A percentile compares a stretch with the other conserved stretches of the same genome.
Conservation (phyloP, 1,140 invertebrate genomes). For the Yoshiicerus persimilis region DNA sequence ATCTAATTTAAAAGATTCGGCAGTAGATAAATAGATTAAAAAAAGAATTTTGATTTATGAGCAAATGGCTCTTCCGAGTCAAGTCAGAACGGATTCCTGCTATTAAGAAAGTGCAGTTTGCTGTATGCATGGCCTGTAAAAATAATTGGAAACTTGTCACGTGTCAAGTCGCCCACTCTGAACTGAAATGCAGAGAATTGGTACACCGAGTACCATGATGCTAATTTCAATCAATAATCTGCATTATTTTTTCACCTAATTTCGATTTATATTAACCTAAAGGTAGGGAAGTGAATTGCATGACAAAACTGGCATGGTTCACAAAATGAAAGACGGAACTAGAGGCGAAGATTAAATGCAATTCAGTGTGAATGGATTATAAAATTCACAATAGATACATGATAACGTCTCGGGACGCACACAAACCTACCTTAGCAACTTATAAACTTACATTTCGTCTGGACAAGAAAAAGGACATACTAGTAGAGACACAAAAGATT, state of each 20-base stretch:
- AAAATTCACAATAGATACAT: no score
- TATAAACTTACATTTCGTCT: background rate
- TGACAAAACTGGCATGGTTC: background rate
- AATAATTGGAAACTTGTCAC: background rate
- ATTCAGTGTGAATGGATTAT: no score
- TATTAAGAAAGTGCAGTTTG: background rate
- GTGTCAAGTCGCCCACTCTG: background rate
- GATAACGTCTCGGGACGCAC: no score
- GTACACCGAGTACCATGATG: background rate
- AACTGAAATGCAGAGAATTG: background rate
- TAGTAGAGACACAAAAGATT: background rate
- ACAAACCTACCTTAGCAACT: background rate
- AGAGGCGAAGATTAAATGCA: no score
- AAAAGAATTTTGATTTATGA: background rate
- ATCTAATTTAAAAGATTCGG: background rate
- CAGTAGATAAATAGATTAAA: background rate
- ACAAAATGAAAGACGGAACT: no score
- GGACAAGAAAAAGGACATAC: background rate
- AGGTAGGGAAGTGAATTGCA: background rate
- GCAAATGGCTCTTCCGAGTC: background rate
- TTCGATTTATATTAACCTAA: background rate
- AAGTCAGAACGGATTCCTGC: background rate
- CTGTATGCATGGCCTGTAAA: background rate
- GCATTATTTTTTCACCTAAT: background rate
- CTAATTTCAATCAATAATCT: constrained; percentile 3